These are phyloP conservation scores for Drosophila rellima DNA, from an alignment of 2,888 invertebrate species.

Conservation along the genomic window DNA sequence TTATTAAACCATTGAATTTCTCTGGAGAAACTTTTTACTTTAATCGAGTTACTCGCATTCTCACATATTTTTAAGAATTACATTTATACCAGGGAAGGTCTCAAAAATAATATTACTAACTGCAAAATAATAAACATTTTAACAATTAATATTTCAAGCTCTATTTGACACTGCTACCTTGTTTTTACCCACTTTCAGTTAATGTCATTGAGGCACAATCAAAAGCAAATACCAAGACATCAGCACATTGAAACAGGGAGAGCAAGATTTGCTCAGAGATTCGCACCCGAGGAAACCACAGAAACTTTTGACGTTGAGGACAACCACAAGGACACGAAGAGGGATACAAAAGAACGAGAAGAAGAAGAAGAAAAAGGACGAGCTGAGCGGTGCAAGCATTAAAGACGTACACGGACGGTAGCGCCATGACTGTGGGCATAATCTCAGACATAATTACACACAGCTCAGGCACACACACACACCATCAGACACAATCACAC, in stretches of 20 bases:
- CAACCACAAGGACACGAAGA: constrained; percentile 42
- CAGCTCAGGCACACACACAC: constrained; percentile 31
- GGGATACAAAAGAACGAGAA: not conserved
- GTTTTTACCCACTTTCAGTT: constrained; percentile 12
- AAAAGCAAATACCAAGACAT: constrained; percentile 60
- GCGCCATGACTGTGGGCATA: constrained; percentile 72
- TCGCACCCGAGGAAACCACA: constrained; percentile 62
- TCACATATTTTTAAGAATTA: too few species aligned
- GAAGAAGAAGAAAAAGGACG: not conserved
- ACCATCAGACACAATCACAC: not conserved
- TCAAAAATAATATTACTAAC: too few species aligned
- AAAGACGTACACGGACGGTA: constrained; percentile 35
- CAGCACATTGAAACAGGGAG: constrained; percentile 45
- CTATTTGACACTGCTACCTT: too few species aligned
- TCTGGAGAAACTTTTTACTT: too few species aligned
- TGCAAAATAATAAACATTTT: too few species aligned
- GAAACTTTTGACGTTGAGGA: constrained; percentile 69
- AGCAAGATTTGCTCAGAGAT: constrained; percentile 46
- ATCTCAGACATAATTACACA: constrained; percentile 81
- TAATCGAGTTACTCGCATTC: too few species aligned
- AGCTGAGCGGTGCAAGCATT: constrained; percentile 33
- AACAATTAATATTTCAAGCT: too few species aligned
- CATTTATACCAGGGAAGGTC: too few species aligned
- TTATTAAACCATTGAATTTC: too few species aligned
- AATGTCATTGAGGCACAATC: constrained; percentile 38